These are phyloP conservation scores for Pogoniulus pusillus DNA, from an alignment of 2,797 vertebrate species.

Conservation along the genomic window DNA sequence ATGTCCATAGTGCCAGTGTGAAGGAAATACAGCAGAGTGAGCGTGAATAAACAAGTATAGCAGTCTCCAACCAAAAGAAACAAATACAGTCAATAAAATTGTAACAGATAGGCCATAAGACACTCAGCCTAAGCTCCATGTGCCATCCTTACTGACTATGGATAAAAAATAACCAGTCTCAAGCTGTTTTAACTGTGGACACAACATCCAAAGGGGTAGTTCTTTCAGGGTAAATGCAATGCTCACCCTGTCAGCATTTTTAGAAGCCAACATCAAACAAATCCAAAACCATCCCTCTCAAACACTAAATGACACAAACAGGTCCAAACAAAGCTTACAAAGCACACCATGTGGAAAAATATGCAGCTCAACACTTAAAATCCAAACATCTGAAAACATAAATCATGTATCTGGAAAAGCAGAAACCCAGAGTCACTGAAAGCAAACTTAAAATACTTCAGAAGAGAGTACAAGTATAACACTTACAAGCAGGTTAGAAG, in stretches of 20 bases:
- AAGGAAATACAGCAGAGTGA: conserved; percentile 19
- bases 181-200: neutral
- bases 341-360: neutral
- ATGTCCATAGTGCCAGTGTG: neutral
- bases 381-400: neutral
- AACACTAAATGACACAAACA: neutral
- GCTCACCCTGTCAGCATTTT: neutral
- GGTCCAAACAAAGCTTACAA: neutral
- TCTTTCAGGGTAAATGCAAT: neutral
- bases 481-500: neutral
- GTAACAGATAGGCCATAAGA: conserved; percentile 24
- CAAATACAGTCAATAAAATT: conserved; percentile 5
- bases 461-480: rapidly evolving
- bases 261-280: neutral
- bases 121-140: neutral
- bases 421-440: neutral
- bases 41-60: conserved; percentile 21
- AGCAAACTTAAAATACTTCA: neutral
- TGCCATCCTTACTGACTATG: neutral
- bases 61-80: conserved; percentile 20
- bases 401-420: neutral
- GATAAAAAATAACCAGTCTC: neutral
- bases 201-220: neutral
- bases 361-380: neutral
- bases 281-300: neutral